Base-by-base conservation (phyloP, 2,113 vertebrate species). In the Megaceryle torquata region DNA sequence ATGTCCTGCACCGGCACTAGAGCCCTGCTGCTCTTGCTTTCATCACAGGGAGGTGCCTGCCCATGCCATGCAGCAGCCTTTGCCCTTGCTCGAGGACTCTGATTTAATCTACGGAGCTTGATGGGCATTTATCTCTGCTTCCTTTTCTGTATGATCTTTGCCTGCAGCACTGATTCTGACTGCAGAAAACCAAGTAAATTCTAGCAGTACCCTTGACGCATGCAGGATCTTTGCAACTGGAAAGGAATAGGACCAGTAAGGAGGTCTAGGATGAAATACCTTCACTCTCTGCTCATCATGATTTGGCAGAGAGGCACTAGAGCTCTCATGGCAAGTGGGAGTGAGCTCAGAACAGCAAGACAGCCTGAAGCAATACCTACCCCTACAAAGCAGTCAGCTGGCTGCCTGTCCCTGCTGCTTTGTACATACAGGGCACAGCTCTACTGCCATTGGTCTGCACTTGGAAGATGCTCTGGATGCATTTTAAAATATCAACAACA, bases 211-310 rank as follows among this genome's bases (percentile, higher is more conserved):
- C 21, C 26, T 68, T n/a, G 33, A 64, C 11, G 26, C 29, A 56
- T 13, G 11, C 15, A 50, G 31, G 13, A 37, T 33, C 57, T 87
- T 81, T 41, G 24, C 13, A 48, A 43, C 33, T 35, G 22, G 54
- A 59, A 50, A 17, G 25, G 11, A 95, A 51, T 3, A 25, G 50
- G 24, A 37, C 7, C 22, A 24, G 11, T 37, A 48, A 74, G 46
- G 11, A 81, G 31, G 53, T 13, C 6, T 19, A 20, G 35, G 22
- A 59, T 13, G 20, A 46, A 87, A 71, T 11, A 69, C 2, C 3
- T 24, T 43, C n/a, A 63, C 28, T 48, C 29, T 41, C 54, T 46
- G 25, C 41, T 53, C 44, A 43, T 8, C 20, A 4, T 0, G 0
- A 8, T 26, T 46, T 0, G 1, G 17, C 41, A 57, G 31, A 69